Evolutionary conservation across 2,113 vertebrate genomes (phyloP).

Genomic region (Pao palembangensis): DNA sequence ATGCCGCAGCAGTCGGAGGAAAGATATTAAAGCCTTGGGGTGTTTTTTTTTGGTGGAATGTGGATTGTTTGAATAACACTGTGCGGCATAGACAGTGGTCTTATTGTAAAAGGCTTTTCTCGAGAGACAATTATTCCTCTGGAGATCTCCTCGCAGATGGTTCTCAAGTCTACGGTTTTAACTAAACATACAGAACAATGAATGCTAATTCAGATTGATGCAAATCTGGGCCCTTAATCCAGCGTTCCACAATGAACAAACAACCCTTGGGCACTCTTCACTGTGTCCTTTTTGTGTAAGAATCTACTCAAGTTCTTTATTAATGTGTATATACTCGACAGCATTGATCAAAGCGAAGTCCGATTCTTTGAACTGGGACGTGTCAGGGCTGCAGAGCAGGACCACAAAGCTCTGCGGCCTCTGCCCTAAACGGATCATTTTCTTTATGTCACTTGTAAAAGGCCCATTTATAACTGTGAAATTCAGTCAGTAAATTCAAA

Average conservation of each 20-base stretch:
- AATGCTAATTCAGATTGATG: constrained; percentile 7
- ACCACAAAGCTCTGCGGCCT: constrained; percentile 47
- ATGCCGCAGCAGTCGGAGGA: constrained; percentile 14
- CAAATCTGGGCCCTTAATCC: constrained; percentile 15
- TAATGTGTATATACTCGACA: too few relatives aligned
- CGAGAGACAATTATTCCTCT: constrained; percentile 40
- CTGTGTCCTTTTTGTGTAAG: too few relatives aligned
- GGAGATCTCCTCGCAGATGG: constrained; percentile 12
- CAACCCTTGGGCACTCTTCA: not conserved
- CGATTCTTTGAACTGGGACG: constrained; percentile 28
- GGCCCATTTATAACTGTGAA: constrained; percentile 72
- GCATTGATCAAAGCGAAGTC: constrained; percentile 16
- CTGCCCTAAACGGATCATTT: constrained; percentile 59
- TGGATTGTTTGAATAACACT: constrained; percentile 45
- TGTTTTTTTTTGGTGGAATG: constrained; percentile 31
- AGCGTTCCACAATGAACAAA: not conserved
- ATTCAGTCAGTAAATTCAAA: constrained; percentile 72
- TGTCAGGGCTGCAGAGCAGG: constrained; percentile 29
- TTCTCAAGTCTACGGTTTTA: constrained; percentile 21
- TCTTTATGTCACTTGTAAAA: constrained; percentile 72
- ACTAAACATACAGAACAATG: constrained; percentile 20
- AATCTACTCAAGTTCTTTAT: too few relatives aligned
- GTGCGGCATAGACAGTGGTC: constrained; percentile 29
- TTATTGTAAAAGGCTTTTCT: constrained; percentile 42
- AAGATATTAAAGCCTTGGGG: constrained; percentile 29